Conservation (phyloP, 2,888 invertebrate species). For the Coronaproctus castanopsis region DNA sequence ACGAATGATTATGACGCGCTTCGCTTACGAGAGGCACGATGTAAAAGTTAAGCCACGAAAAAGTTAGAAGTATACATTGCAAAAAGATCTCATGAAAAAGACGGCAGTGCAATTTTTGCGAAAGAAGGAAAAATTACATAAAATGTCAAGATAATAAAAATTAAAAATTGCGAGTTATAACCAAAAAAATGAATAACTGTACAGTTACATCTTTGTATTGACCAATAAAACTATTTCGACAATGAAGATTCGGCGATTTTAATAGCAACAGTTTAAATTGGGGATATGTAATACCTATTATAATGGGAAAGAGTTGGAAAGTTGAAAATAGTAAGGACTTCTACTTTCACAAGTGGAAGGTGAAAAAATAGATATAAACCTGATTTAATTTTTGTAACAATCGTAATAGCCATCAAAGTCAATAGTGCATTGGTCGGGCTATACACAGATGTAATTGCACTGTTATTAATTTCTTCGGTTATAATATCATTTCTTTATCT, state of each 20-base stretch:
- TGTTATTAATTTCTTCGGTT: too few species aligned
- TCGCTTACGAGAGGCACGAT: neutral
- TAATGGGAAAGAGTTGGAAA: neutral
- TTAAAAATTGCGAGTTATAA: neutral
- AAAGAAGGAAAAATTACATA: neutral
- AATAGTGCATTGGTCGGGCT: too few species aligned
- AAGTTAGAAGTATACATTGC: too few species aligned
- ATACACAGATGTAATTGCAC: too few species aligned
- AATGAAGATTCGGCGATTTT: neutral
- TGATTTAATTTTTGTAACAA: neutral
- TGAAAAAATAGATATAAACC: neutral
- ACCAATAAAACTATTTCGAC: neutral
- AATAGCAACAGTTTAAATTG: neutral
- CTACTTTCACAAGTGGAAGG: neutral
- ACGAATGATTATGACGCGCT: neutral
- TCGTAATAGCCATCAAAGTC: neutral
- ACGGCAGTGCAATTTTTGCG: neutral
- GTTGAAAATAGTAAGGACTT: neutral
- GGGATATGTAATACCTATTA: neutral
- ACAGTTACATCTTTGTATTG: neutral
- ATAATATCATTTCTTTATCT: too few species aligned
- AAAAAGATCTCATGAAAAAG: neutral
- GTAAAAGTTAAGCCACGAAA: neutral
- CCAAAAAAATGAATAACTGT: neutral
- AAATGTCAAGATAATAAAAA: neutral